Evolutionary conservation across 2,113 vertebrate species (phyloP), one percentile per base, ranked within the genome.

Genomic region (Heliornis fulica): DNA sequence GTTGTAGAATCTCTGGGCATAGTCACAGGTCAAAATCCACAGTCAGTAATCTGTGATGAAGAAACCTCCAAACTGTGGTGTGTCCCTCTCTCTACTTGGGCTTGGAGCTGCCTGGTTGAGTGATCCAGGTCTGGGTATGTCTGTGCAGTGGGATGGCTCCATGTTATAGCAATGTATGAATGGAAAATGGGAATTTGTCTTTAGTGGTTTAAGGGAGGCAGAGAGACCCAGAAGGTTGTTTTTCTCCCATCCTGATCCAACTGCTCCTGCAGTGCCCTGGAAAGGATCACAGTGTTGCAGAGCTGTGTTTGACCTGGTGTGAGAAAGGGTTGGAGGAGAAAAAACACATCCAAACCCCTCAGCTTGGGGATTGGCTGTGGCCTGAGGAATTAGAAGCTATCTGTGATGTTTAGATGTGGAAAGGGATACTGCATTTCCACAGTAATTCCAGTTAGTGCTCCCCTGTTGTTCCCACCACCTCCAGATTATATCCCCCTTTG

Each of bases 351-450:
- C 38, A 10, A 1, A 18, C 56, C 78, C 75, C 60, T 68, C 50
- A 48, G 16, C 45, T 50, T 54, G 72, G 69, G 45, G 41, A 29
- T 26, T 83, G 87, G 70, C 70, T 34, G 38, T 61, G 77, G 86
- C 77, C 25, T 53, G 93, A 48, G 81, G 87, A 93, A 84, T 65
- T 21, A 77, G 40, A 91, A 87, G 83, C 94, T 91, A 34, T 80
- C 76, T 83, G 95, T n/a, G 4, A 36, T 96, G 97, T 97, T 98
- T 97, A 97, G 97, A 94, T 32, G 74, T 95, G 98, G 95, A 97
- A 98, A 97, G 95, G 97, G 95, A 97, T 97, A 97, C 97, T 50
- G 51, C 91, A 90, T 93, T 97, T 97, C 97, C 96, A 94, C 93
- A 80, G 91, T 90, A 95, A 96, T 97, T 95, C 96, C 95, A 92